These are phyloP conservation scores for Paedocypris micromegethes DNA, from an alignment of 2,797 vertebrate species.

Conservation along the genomic window DNA sequence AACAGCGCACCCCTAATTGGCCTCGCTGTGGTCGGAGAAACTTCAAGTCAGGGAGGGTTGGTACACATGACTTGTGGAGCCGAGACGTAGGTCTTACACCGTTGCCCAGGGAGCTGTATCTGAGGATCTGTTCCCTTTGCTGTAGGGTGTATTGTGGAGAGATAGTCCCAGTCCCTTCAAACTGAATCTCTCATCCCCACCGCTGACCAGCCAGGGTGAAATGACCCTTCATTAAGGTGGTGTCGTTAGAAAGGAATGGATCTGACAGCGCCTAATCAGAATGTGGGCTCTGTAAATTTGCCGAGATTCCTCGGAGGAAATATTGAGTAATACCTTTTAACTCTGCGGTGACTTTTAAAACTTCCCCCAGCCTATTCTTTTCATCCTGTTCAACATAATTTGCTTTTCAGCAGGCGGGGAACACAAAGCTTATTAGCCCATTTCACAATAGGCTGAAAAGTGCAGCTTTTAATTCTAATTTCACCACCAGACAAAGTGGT, in stretches of 20 bases:
- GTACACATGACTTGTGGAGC: constrained; percentile 35
- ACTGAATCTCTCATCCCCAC: constrained; percentile 11
- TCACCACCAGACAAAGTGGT: constrained; percentile 41
- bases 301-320: constrained; percentile 18
- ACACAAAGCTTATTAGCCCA: constrained; percentile 45
- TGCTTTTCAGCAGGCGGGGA: constrained; percentile 43
- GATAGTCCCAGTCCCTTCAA: constrained; percentile 11
- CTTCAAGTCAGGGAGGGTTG: constrained; percentile 49
- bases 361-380: constrained; percentile 15
- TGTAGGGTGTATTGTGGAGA: constrained; percentile 54
- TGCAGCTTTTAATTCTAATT: constrained; percentile 41
- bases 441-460: constrained; percentile 34
- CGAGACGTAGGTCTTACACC: constrained; percentile 38
- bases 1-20: constrained; percentile 77
- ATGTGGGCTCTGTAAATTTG: constrained; percentile 26
- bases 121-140: constrained; percentile 58
- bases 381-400: constrained; percentile 32
- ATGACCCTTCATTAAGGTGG: constrained; percentile 46
- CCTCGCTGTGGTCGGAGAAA: constrained; percentile 67
- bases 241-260: constrained; percentile 33
- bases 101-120: constrained; percentile 67
- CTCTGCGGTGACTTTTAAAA: constrained; percentile 21
- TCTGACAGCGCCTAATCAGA: constrained; percentile 24
- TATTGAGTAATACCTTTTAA: constrained; percentile 26
- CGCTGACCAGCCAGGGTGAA: constrained; percentile 30